These are phyloP conservation scores for Channa striata DNA, from an alignment of 2,797 vertebrate species.

Conservation along the genomic window DNA sequence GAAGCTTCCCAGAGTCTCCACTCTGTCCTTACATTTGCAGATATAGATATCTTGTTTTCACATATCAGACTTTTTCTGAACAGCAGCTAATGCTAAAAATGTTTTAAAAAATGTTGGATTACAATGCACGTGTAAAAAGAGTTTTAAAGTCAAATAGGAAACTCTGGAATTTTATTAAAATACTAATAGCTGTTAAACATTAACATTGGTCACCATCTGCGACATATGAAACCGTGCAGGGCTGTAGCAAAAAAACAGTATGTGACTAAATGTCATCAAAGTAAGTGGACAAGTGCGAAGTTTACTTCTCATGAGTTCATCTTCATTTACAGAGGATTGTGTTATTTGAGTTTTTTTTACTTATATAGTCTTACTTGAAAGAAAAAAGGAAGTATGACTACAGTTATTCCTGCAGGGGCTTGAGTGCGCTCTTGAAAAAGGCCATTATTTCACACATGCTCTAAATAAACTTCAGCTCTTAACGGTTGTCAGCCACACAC, in stretches of 20 bases:
- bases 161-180: neutral
- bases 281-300: neutral
- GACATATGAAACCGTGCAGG: neutral
- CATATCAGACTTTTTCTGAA: no score
- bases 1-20: neutral
- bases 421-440: neutral
- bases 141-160: neutral
- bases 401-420: no score
- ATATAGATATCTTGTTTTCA: neutral
- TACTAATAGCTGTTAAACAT: neutral
- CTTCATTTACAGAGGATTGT: neutral
- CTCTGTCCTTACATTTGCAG: neutral
- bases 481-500: neutral
- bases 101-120: no score
- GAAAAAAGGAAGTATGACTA: slow-evolving; percentile 6
- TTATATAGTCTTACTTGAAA: slow-evolving; percentile 6
- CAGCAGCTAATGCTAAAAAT: no score
- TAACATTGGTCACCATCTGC: neutral
- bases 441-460: neutral
- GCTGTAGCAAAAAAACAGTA: neutral
- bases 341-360: neutral
- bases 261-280: no score
- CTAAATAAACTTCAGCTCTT: neutral
- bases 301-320: slow-evolving; percentile 2
- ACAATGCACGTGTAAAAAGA: neutral